Base-by-base conservation (phyloP, 92 coral and sea anemone species). In the Anthopleura xanthogrammica region DNA sequence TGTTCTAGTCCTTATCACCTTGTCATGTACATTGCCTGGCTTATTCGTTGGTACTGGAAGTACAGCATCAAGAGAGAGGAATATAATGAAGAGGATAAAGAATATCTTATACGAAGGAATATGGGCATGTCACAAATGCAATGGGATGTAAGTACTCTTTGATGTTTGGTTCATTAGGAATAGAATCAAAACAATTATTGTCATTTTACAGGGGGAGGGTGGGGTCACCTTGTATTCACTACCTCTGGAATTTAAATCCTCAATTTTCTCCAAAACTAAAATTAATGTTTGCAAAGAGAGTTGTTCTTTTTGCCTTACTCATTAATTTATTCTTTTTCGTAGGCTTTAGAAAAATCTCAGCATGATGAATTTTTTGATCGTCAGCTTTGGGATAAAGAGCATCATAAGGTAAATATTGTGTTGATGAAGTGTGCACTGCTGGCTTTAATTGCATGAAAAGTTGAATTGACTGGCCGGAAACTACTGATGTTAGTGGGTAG, bases 31-130 rank as follows among this genome's bases (percentile, higher is more conserved):
- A 86, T 94, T 58, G 90, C 85, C 36, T 96, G 97, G 94, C 66
- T 87, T 52, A 77, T 85, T 50, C 96, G 97, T 9, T 96, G 99
- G 99, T 89, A 89, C 88, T 96, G 98, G 99, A 96, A 96, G 75
- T 96, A 94, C 75, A 77, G 81, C 68, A 92, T 96, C 83, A 77
- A 56, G 82, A 72, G 94, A 40, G 91, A 94, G 71, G 99, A 96
- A 68, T 96, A 96, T 84, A 98, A 97, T 3, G 90, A 85, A 0
- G 94, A 94, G 70, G 99, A 96, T 74, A 94, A 94, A 77, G 90
- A 46, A 16, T 92, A 96, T 83, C 52, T 96, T 41, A 94, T 95
- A 40, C 90, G 92, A 83, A 94, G 86, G 73, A 85, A 92, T 65
- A 71, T 96, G 90, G 93, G 92, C 17, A 14, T 96, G 75, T 76